Percentiles rank a stretch among this genome's conserved stretches.
Conservation (phyloP, 1,140 invertebrate species). For the Stegodyphus mimosarum region DNA sequence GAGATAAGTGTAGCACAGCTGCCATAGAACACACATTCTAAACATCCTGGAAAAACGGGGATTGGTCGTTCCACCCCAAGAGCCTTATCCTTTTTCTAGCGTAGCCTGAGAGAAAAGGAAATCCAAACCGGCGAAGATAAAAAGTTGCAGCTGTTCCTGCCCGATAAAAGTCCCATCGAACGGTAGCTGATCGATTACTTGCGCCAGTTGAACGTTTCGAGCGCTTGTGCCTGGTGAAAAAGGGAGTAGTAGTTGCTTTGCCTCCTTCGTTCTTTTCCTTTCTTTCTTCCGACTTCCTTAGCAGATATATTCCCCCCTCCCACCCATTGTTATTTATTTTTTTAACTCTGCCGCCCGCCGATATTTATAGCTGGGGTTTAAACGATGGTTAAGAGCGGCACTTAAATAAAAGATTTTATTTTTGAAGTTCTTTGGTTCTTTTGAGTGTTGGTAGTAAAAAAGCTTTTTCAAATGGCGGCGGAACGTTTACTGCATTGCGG, state of each 20-base stretch:
- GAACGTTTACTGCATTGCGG: too few relatives aligned
- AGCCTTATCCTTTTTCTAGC: too few relatives aligned
- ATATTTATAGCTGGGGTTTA: conserved; percentile 18
- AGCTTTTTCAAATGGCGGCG: too few relatives aligned
- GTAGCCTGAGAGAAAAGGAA: not conserved
- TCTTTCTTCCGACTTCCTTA: conserved; percentile 4
- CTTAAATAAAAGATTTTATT: not conserved
- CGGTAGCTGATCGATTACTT: conserved; percentile 21
- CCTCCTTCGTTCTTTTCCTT: not conserved
- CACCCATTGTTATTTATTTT: conserved; percentile 5
- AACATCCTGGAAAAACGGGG: too few relatives aligned
- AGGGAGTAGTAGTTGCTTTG: conserved; percentile 5
- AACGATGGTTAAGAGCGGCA: not conserved
- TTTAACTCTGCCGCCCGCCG: not conserved
- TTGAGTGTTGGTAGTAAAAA: too few relatives aligned
- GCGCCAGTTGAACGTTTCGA: conserved; percentile 26
- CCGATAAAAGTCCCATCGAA: conserved; percentile 6
- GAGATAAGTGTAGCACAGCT: conserved; percentile 10
- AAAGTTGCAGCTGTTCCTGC: conserved; percentile 39
- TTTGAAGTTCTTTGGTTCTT: too few relatives aligned
- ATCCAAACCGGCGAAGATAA: conserved; percentile 25
- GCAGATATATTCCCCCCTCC: not conserved
- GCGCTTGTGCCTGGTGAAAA: conserved; percentile 21
- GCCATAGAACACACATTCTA: not conserved
- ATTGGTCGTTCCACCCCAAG: too few relatives aligned